Evolutionary conservation across 2,113 vertebrate genomes (phyloP).

Genomic region (Platichthys stellatus): DNA sequence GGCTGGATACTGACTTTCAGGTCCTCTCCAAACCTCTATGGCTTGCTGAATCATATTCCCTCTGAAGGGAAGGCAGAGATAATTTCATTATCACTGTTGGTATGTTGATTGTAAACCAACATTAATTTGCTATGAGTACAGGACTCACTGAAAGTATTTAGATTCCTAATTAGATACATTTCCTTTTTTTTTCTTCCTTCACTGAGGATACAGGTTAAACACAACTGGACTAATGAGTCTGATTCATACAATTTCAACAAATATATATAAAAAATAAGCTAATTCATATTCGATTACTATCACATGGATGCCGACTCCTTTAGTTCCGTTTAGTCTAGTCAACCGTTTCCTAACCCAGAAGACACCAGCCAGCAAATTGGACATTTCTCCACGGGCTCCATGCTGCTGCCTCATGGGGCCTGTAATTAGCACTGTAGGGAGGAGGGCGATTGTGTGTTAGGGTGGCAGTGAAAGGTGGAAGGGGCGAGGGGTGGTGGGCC

Average conservation of each 20-base stretch:
- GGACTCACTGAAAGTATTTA: background rate
- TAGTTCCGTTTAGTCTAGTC: constrained; percentile 51
- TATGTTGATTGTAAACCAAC: no score
- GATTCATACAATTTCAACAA: background rate
- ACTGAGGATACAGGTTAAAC: background rate
- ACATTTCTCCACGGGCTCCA: constrained; percentile 73
- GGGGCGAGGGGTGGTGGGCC: constrained; percentile 53
- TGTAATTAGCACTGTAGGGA: constrained; percentile 87
- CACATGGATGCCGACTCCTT: constrained; percentile 38
- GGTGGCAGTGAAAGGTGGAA: constrained; percentile 33
- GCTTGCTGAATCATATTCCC: no score
- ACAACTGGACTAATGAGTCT: background rate
- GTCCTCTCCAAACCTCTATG: no score
- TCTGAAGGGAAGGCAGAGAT: no score
- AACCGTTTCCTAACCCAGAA: constrained; percentile 85
- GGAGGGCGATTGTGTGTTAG: constrained; percentile 43
- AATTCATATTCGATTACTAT: background rate
- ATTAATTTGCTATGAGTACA: background rate
- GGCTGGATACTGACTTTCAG: no score
- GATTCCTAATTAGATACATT: background rate
- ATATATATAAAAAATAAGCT: background rate
- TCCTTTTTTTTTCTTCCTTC: background rate
- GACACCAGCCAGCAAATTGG: constrained; percentile 80
- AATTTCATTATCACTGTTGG: no score
- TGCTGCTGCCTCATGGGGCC: constrained; percentile 83